Evolutionary conservation across 2,888 invertebrate genomes (phyloP).

Genomic region (Euclidia mi): DNA sequence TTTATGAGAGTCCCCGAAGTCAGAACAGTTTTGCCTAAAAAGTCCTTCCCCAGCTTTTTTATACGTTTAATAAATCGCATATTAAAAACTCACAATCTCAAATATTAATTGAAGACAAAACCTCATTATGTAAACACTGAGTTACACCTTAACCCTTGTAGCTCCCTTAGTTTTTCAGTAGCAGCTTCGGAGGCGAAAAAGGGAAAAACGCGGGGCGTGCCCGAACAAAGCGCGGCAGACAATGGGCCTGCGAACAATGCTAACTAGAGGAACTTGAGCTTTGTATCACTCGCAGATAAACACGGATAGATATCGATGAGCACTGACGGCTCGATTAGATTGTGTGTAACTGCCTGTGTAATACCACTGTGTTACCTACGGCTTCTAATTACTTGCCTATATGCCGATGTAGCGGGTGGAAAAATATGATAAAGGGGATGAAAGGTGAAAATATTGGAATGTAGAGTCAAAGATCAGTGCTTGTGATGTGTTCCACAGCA

Average conservation of each 20-base stretch:
- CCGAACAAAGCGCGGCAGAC: constrained; percentile 83
- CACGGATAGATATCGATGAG: constrained; percentile 69
- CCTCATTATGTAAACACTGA: constrained; percentile 48
- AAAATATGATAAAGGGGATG: no score
- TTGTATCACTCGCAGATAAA: constrained; percentile 86
- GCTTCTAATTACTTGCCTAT: no score
- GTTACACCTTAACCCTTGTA: constrained; percentile 54
- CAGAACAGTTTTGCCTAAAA: no score
- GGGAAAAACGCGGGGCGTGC: constrained; percentile 86
- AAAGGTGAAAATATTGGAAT: no score
- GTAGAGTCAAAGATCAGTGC: no score
- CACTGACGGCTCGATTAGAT: constrained; percentile 19
- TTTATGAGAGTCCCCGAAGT: no score
- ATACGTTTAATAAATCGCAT: background rate
- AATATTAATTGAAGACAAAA: constrained; percentile 34
- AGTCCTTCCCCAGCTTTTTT: no score
- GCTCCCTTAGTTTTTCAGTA: constrained; percentile 62
- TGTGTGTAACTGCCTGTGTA: constrained; percentile 3
- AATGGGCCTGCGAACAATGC: constrained; percentile 86
- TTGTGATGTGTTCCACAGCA: no score
- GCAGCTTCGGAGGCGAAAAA: constrained; percentile 80
- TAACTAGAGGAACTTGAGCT: constrained; percentile 80
- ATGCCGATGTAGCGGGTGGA: no score
- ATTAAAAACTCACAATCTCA: background rate
- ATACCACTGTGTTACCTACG: background rate